Percentiles rank a stretch among this genome's conserved stretches.
These are phyloP conservation scores for Stenoptilia bipunctidactyla DNA, from an alignment of 2,888 invertebrate species.

Conservation along the genomic window DNA sequence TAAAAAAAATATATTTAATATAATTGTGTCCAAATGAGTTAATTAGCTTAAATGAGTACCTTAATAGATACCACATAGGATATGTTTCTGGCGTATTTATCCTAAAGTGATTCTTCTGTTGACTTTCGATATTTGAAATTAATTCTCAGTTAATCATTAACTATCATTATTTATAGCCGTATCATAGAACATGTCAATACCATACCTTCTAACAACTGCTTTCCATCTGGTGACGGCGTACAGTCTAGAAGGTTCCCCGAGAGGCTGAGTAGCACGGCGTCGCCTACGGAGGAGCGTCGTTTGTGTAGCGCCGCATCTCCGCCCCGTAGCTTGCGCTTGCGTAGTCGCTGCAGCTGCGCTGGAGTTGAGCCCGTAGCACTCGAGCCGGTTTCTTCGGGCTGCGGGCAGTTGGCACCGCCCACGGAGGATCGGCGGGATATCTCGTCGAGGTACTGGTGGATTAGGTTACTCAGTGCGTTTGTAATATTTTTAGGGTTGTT, in stretches of 20 bases:
- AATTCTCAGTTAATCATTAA: too few relatives aligned
- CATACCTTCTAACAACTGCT: slow-evolving; percentile 67
- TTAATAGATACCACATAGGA: too few relatives aligned
- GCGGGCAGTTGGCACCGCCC: slow-evolving; percentile 29
- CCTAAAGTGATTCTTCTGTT: too few relatives aligned
- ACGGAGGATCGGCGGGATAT: slow-evolving; percentile 61
- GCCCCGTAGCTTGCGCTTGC: slow-evolving; percentile 84
- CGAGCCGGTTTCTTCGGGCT: slow-evolving; percentile 17
- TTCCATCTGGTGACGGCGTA: slow-evolving; percentile 85
- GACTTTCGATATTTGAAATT: too few relatives aligned
- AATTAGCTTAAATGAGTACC: too few relatives aligned
- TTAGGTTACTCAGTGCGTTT: too few relatives aligned
- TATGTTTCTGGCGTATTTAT: too few relatives aligned
- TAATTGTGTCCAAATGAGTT: too few relatives aligned
- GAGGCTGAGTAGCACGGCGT: slow-evolving; percentile 85
- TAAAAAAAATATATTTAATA: too few relatives aligned
- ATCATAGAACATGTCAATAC: too few relatives aligned
- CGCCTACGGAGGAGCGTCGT: slow-evolving; percentile 88
- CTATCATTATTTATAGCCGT: too few relatives aligned
- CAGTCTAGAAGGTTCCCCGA: slow-evolving; percentile 92
- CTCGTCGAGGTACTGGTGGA: slow-evolving; percentile 53
- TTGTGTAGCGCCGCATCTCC: slow-evolving; percentile 76
- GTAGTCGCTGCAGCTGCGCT: slow-evolving; percentile 62
- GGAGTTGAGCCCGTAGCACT: slow-evolving; percentile 34
- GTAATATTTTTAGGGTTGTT: too few relatives aligned